Base-by-base conservation (phyloP, 1,140 invertebrate genomes). In the Batillaria attramentaria region DNA sequence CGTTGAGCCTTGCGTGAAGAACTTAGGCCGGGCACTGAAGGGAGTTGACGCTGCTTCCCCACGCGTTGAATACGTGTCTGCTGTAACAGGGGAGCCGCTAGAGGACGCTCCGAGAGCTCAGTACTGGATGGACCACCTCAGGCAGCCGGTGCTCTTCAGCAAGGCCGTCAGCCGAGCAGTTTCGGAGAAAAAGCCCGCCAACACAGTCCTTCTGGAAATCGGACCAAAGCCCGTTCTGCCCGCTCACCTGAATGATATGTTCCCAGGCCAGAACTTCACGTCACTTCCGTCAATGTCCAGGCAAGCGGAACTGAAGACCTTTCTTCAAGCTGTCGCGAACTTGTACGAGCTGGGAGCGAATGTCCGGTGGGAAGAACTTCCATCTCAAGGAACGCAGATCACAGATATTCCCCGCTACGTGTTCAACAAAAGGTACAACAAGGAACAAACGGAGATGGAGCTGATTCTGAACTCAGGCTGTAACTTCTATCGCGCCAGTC, bases 161-260 rank as follows among this genome's bases (percentile, higher is more conserved):
- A 46, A 84, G n/a, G 81, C 81, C 31, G 46, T 84, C 10, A 31
- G 18, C 42, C 37, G 24, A 4, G 69, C 74, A 31, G 42, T 28
- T 2, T 41, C 16, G 33, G 37, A 33, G 2, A 31, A n/a, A 3
- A 35, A 46, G 3, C 70, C 72, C 31, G 31, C 13, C 1, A 46
- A 65, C 1, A 76, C 72, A 33, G 66, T 84, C 18, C 77, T 80
- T 76, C 33, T 84, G n/a, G 83, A 84, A 72, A 79, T 84, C 24
- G 83, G 81, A 35, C 80, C 83, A 57, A 60, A 33, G 13, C 76
- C 83, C 41, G 83, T 82, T 3, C 33, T 84, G 31, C 43, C 60
- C 5, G 20, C 78, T 43, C 78, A 81, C 50, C 43, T 84, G n/a
- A 35, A 68, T 2, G 31, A 78, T 28, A 79, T 84, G 28, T 72